Conservation (phyloP, 2,797 vertebrate genomes). For the Knipowitschia caucasica region DNA sequence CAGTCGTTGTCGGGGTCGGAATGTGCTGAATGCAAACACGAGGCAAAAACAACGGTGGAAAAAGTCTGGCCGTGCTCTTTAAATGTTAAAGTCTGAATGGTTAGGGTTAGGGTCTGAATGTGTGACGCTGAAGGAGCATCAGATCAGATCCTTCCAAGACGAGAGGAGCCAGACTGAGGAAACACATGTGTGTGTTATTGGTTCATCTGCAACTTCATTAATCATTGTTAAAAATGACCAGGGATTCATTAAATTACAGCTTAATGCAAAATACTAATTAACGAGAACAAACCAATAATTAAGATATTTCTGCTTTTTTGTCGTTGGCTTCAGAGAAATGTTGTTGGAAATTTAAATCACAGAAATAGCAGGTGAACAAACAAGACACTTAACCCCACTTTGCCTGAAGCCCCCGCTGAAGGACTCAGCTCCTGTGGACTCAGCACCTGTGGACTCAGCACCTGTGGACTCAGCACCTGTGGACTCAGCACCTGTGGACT, state of each 20-base stretch:
- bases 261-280: not conserved
- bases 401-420: too few relatives aligned
- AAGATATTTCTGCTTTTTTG: not conserved
- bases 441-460: too few relatives aligned
- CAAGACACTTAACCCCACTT: too few relatives aligned
- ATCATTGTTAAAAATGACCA: not conserved
- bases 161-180: too few relatives aligned
- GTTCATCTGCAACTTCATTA: too few relatives aligned
- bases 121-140: not conserved
- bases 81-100: constrained; percentile 36
- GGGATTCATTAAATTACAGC: not conserved
- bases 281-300: not conserved
- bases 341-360: constrained; percentile 21
- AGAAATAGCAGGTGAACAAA: too few relatives aligned
- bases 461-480: too few relatives aligned
- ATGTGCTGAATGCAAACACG: constrained; percentile 15
- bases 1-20: constrained; percentile 2
- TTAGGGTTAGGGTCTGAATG: too few relatives aligned
- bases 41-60: constrained; percentile 7
- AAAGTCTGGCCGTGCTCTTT: constrained; percentile 20
- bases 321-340: not conserved
- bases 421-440: too few relatives aligned
- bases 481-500: too few relatives aligned
- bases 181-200: too few relatives aligned
- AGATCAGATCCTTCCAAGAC: too few relatives aligned